Evolutionary conservation across 2,797 vertebrate genomes (phyloP).

Genomic region (Eleutherodactylus coqui): DNA sequence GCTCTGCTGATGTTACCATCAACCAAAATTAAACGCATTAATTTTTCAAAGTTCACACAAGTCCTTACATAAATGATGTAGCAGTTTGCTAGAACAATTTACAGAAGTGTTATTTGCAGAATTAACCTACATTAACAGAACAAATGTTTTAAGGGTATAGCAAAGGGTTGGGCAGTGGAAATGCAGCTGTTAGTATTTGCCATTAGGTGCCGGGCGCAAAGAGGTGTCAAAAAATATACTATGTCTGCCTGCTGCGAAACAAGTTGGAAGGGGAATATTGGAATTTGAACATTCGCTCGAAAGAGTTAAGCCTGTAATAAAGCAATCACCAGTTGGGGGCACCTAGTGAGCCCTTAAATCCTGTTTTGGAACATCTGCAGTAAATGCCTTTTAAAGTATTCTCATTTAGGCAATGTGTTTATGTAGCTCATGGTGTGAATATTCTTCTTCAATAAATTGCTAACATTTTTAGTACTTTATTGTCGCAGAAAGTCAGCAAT

Average conservation of each 20-base stretch:
- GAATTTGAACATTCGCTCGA: slow-evolving; percentile 78
- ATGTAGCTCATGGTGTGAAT: slow-evolving; percentile 81
- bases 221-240: slow-evolving; percentile 86
- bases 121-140: slow-evolving; percentile 94
- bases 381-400: slow-evolving; percentile 80
- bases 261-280: slow-evolving; percentile 84
- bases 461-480: slow-evolving; percentile 77
- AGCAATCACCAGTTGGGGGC: slow-evolving; percentile 78
- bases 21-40: slow-evolving; percentile 99
- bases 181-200: slow-evolving; percentile 91
- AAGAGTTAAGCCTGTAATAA: slow-evolving; percentile 77
- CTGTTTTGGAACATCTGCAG: slow-evolving; percentile 82
- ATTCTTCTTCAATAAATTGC: slow-evolving; percentile 74
- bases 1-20: slow-evolving; percentile 99
- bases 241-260: slow-evolving; percentile 84
- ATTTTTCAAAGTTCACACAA: slow-evolving; percentile 99
- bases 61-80: slow-evolving; percentile 98
- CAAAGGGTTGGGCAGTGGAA: slow-evolving; percentile 85
- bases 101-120: slow-evolving; percentile 93
- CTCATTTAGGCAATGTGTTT: slow-evolving; percentile 84
- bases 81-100: slow-evolving; percentile 98
- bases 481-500: slow-evolving; percentile 67
- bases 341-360: slow-evolving; percentile 83
- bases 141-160: slow-evolving; percentile 84
- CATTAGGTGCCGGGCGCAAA: slow-evolving; percentile 82